Conservation (phyloP, 2,888 invertebrate species). For the Lasiommata megera region DNA sequence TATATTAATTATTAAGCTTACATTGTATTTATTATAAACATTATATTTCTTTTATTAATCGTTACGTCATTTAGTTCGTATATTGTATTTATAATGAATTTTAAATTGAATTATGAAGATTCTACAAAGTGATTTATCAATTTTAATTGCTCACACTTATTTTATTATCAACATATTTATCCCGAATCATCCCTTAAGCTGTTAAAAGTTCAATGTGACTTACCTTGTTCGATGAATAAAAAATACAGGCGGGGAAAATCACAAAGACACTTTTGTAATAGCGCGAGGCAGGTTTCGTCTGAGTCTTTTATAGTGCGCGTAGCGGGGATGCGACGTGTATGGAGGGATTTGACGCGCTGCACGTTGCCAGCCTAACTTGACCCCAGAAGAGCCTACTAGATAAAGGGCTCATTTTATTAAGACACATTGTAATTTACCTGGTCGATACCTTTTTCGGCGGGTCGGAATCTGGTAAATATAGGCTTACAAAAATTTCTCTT, state of each 20-base stretch:
- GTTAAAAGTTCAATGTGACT: conserved; percentile 57
- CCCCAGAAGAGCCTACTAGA: conserved; percentile 15
- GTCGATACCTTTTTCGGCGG: conserved; percentile 9
- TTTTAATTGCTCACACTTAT: neutral
- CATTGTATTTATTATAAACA: too few species aligned
- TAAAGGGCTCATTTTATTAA: conserved; percentile 18
- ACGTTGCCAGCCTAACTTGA: conserved; percentile 16
- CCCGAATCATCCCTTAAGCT: conserved; percentile 51
- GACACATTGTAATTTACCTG: conserved; percentile 5
- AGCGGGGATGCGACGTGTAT: conserved; percentile 70
- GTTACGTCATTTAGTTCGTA: too few species aligned
- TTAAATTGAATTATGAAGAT: neutral
- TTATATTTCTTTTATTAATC: too few species aligned
- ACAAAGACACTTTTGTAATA: conserved; percentile 80
- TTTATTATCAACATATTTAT: conserved; percentile 7
- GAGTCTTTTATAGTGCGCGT: conserved; percentile 71
- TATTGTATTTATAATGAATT: too few species aligned
- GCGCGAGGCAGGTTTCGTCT: conserved; percentile 74
- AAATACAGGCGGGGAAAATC: conserved; percentile 74
- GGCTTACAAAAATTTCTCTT: conserved; percentile 7
- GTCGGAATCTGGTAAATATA: conserved; percentile 9
- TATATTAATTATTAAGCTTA: too few species aligned
- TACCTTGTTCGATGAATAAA: conserved; percentile 68
- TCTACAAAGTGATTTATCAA: neutral
- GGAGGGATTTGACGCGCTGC: conserved; percentile 46